Evolutionary conservation across 2,888 invertebrate species (phyloP).

Genomic region (Druceiella hillmani): DNA sequence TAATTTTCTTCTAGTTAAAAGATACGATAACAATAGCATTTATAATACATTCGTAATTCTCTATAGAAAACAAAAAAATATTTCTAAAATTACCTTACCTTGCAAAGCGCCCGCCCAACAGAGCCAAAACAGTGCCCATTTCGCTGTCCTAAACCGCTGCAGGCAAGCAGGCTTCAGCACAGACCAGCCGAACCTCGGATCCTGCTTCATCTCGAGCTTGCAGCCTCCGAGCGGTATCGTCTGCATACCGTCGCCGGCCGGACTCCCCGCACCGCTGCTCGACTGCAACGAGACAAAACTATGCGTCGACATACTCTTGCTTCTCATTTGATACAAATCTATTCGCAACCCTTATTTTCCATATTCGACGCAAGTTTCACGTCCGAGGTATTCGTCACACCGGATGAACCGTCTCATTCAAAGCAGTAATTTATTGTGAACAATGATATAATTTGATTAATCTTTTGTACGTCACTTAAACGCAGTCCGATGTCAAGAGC

Average conservation of each 20-base stretch:
- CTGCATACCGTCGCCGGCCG: constrained; percentile 16
- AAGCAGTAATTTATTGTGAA: too few relatives aligned
- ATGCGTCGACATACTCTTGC: neutral
- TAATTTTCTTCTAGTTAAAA: too few relatives aligned
- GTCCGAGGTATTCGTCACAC: too few relatives aligned
- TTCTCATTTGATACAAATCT: too few relatives aligned
- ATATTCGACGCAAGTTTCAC: too few relatives aligned
- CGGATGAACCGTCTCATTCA: too few relatives aligned
- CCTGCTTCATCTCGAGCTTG: constrained; percentile 24
- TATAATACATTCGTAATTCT: too few relatives aligned
- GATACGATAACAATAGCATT: too few relatives aligned
- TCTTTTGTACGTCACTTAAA: too few relatives aligned
- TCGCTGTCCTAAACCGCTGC: constrained; percentile 65
- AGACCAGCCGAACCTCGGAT: constrained; percentile 61
- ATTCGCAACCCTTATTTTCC: too few relatives aligned
- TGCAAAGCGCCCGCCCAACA: constrained; percentile 78
- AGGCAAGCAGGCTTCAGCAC: constrained; percentile 57
- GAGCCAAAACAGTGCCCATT: constrained; percentile 76
- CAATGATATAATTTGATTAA: too few relatives aligned
- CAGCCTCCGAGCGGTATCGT: constrained; percentile 11
- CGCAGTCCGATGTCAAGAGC: too few relatives aligned
- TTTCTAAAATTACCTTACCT: constrained; percentile 42
- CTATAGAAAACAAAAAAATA: neutral
- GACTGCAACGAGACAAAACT: constrained; percentile 11
- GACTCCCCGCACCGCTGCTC: constrained; percentile 19